A percentile compares a stretch with the other conserved stretches of the same genome.
phyloP scores from a whole-genome alignment of 2,888 invertebrate species.

The Brenthis ino region DNA sequence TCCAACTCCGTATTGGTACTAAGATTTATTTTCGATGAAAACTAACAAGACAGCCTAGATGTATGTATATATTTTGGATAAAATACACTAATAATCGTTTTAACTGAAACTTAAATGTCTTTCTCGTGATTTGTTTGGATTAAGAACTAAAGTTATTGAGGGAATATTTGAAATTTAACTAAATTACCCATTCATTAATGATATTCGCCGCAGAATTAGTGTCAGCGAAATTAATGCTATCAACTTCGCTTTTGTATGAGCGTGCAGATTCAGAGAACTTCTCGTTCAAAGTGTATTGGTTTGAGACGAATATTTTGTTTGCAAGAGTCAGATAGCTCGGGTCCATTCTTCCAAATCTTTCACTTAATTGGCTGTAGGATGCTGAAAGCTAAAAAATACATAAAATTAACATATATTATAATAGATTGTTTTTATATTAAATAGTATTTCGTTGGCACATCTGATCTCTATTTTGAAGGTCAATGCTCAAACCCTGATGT shows the following conservation, averaged over 20 bases:
- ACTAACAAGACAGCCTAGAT: too few relatives aligned
- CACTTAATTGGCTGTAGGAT: constrained; percentile 46
- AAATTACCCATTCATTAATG: constrained; percentile 28
- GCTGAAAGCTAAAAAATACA: constrained; percentile 45
- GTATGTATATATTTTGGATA: too few relatives aligned
- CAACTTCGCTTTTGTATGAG: constrained; percentile 41
- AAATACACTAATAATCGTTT: too few relatives aligned
- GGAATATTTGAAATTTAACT: constrained; percentile 21
- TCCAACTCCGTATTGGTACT: too few relatives aligned
- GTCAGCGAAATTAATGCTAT: constrained; percentile 18
- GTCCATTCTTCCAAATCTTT: constrained; percentile 47
- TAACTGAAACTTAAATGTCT: too few relatives aligned
- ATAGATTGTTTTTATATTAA: neutral
- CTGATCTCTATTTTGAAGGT: too few relatives aligned
- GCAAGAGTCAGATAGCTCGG: constrained; percentile 50
- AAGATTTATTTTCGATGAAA: too few relatives aligned
- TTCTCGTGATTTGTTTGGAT: too few relatives aligned
- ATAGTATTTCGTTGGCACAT: too few relatives aligned
- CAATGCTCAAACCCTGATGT: too few relatives aligned
- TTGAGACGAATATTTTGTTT: constrained; percentile 54
- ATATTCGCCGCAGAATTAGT: constrained; percentile 10
- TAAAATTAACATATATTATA: neutral
- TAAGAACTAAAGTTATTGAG: too few relatives aligned
- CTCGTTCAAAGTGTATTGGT: constrained; percentile 43
- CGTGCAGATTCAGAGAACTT: constrained; percentile 43